phyloP scores from a whole-genome alignment of 2,888 invertebrate genomes.

The Tetropium fuscum region DNA sequence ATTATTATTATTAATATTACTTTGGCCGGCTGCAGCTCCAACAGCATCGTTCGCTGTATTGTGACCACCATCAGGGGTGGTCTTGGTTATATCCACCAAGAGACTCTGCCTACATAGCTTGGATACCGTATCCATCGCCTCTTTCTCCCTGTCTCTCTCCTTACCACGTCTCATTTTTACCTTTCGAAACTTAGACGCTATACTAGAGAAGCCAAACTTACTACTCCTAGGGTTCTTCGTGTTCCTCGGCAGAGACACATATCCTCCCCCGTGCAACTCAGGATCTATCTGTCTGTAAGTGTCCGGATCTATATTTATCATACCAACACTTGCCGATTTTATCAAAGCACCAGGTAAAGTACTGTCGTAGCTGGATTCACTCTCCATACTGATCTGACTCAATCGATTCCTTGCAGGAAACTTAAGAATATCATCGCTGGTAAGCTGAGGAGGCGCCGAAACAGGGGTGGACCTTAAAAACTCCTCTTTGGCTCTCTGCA shows the following conservation, averaged over 20 bases:
- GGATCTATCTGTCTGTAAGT: conserved; percentile 71
- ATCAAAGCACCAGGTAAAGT: conserved; percentile 68
- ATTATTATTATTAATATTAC: conserved; percentile 10
- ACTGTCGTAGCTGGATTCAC: conserved; percentile 68
- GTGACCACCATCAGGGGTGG: conserved; percentile 3
- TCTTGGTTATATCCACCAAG: conserved; percentile 70
- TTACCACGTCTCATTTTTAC: conserved; percentile 67
- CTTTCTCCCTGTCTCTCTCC: conserved; percentile 54
- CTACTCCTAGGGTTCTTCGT: conserved; percentile 54
- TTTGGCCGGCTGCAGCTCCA: neutral
- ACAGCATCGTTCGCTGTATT: neutral
- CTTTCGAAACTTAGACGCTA: conserved; percentile 73
- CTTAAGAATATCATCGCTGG: conserved; percentile 44
- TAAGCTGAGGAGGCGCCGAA: conserved; percentile 39
- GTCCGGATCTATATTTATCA: conserved; percentile 77
- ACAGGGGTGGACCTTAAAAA: conserved; percentile 68
- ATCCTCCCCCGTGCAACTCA: conserved; percentile 64
- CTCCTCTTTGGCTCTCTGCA: conserved; percentile 79
- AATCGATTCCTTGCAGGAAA: conserved; percentile 61
- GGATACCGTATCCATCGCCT: conserved; percentile 71
- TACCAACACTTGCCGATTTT: conserved; percentile 83
- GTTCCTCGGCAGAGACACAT: conserved; percentile 69
- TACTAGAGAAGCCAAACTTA: conserved; percentile 68
- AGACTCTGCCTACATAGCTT: conserved; percentile 82
- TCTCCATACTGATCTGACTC: conserved; percentile 75